Evolutionary conservation across 2,113 vertebrate genomes (phyloP), one percentile per base, ranked within the genome.

Genomic region (Rhabdomys dilectus): DNA sequence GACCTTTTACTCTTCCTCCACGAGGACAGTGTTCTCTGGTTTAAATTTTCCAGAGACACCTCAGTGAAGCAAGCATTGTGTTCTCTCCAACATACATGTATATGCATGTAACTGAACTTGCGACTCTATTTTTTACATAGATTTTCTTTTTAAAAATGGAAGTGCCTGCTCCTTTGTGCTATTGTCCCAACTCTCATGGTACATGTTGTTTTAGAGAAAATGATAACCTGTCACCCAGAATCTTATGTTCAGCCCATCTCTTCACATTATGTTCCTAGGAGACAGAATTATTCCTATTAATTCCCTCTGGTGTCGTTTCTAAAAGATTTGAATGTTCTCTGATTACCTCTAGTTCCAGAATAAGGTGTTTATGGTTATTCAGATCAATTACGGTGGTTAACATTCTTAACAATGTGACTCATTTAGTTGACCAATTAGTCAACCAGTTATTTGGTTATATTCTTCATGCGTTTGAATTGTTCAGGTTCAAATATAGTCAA

Each of bases 281-380:
- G 39, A 90, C 29, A 81, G 53, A 92, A 56, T 88, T 95, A 85
- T 94, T 93, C 78, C 66, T 62, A 70, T 87, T 95, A 91, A n/a
- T 73, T 93, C 24, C 39, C 89, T 11, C 24, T 17, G 3, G 11
- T 70, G 22, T 91, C 24, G 58, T 86, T 85, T 96, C 19, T 70
- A 96, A 86, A 87, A 78, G 24, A 53, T 51, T 16, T 64, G 60
- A 42, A 91, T 34, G 51, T 48, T 92, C 88, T 91, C 34, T 56
- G 39, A 81, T 90, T 90, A 24, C 53, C 36, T 39, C 13, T 53
- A 72, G 11, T n/a, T 92, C 70, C 84, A 90, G 87, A 81, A 64
- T 76, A 89, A 93, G 39, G n/a, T 76, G n/a, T 58, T n/a, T 22
- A 66, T 34, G 64, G 36, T 72, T 77, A 96, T 11, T 68, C 21